Conservation (phyloP, 2,113 vertebrate genomes). For the Zosterops hypoxanthus region DNA sequence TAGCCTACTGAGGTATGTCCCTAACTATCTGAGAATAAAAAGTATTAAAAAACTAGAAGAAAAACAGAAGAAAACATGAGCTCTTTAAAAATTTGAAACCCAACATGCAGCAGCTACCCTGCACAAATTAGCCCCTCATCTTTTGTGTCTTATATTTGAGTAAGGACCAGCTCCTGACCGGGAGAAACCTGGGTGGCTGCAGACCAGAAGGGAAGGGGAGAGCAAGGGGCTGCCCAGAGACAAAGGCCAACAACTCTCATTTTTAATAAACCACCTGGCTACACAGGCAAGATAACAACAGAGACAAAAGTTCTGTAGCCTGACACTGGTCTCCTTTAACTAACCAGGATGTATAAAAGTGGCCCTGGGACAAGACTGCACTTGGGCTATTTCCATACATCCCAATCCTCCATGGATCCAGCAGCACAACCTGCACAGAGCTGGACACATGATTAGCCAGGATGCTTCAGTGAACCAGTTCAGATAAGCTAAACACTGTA, state of each 20-base stretch:
- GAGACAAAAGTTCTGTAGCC: background rate
- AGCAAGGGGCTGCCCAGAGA: background rate
- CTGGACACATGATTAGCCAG: background rate
- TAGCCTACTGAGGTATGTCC: background rate
- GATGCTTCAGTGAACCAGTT: background rate
- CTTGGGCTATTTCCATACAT: background rate
- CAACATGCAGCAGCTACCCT: background rate
- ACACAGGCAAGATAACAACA: background rate
- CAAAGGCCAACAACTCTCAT: accelerated
- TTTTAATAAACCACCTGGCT: background rate
- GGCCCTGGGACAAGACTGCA: background rate
- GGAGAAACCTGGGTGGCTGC: background rate
- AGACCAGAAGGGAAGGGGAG: background rate
- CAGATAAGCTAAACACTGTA: background rate
- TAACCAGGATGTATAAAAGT: accelerated
- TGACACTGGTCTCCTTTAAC: background rate
- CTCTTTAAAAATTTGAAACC: background rate
- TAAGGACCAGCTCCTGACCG: background rate
- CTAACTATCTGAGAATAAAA: background rate
- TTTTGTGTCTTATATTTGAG: background rate
- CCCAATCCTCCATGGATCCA: background rate
- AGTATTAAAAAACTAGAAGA: background rate
- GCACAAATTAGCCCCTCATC: background rate
- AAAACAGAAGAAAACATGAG: background rate
- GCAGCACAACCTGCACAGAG: accelerated